These are phyloP conservation scores for Hydrolagus affinis DNA, from an alignment of 2,113 vertebrate genomes.

Conservation along the genomic window DNA sequence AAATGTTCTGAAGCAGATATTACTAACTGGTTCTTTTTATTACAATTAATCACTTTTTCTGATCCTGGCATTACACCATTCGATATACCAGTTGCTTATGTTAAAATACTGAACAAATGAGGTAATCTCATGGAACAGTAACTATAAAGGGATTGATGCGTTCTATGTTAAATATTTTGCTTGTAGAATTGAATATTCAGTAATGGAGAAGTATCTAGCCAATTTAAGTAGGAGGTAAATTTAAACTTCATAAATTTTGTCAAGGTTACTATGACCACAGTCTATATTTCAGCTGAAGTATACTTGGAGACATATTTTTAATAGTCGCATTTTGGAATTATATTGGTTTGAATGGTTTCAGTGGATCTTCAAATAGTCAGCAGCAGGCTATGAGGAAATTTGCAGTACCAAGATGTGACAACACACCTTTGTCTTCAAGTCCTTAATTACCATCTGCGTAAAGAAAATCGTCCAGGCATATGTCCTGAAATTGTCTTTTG, in stretches of 20 bases:
- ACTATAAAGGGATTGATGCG: neutral
- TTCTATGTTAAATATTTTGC: neutral
- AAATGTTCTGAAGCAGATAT: neutral
- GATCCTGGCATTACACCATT: neutral
- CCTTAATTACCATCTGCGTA: too few relatives aligned
- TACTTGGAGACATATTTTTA: too few relatives aligned
- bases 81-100: neutral
- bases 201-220: too few relatives aligned
- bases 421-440: too few relatives aligned
- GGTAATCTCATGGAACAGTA: neutral
- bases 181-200: neutral
- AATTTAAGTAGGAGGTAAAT: neutral
- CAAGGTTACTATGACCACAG: neutral
- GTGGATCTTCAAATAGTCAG: too few relatives aligned
- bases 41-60: neutral
- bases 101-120: conserved; percentile 9
- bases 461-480: too few relatives aligned
- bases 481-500: too few relatives aligned
- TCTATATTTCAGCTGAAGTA: too few relatives aligned
- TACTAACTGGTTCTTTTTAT: conserved; percentile 3
- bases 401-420: too few relatives aligned
- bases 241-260: neutral
- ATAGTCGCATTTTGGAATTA: too few relatives aligned
- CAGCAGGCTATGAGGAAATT: too few relatives aligned
- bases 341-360: too few relatives aligned